Percentiles rank a stretch among this genome's conserved stretches.
These are phyloP conservation scores for Psilanteris sp. DNA, from an alignment of 1,140 invertebrate species.

Conservation along the genomic window DNA sequence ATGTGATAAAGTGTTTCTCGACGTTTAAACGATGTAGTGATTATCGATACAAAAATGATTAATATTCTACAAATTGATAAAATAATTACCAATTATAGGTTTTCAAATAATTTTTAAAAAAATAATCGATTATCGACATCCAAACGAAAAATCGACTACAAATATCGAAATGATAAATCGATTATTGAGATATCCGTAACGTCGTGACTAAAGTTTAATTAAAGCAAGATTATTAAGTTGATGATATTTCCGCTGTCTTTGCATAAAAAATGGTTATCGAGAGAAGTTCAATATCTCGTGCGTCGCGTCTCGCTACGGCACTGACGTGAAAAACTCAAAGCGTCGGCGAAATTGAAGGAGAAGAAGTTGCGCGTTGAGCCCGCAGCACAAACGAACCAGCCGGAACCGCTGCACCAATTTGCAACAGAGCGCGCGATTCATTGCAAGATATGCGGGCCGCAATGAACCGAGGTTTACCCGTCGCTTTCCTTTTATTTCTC, in stretches of 20 bases:
- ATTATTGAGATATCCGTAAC: constrained; percentile 15
- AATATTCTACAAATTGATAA: too few species aligned
- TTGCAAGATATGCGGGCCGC: constrained; percentile 28
- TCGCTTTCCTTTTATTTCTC: neutral
- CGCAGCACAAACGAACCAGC: constrained; percentile 30
- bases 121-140: too few species aligned
- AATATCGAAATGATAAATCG: constrained; percentile 2
- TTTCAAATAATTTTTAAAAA: too few species aligned
- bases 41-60: too few species aligned
- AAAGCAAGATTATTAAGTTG: constrained; percentile 3
- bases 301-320: constrained; percentile 1
- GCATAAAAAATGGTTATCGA: constrained; percentile 43
- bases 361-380: constrained; percentile 15
- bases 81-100: too few species aligned
- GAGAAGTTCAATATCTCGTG: constrained; percentile 35
- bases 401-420: constrained; percentile 41
- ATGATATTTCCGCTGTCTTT: too few species aligned
- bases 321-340: constrained; percentile 41
- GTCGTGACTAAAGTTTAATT: constrained; percentile 27
- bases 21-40: too few species aligned
- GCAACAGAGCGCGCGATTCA: constrained; percentile 25
- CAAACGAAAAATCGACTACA: too few species aligned
- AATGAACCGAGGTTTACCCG: constrained; percentile 2
- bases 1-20: too few species aligned
- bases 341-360: constrained; percentile 26